Evolutionary conservation across 2,113 vertebrate genomes (phyloP).

Genomic region (Cervus canadensis): DNA sequence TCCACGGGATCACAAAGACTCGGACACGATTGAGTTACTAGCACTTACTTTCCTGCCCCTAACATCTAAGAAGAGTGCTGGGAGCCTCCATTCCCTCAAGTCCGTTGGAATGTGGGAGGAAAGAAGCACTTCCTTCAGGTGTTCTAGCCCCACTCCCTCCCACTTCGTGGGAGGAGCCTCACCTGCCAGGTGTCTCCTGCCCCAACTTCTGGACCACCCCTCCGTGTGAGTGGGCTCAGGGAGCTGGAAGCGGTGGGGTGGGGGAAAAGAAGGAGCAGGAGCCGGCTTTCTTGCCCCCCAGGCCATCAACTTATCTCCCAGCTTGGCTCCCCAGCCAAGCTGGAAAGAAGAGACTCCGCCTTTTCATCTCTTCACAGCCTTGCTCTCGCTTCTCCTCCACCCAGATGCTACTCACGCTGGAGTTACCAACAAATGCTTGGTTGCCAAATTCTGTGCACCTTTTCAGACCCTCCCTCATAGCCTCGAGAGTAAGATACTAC

Average conservation of each 20-base stretch:
- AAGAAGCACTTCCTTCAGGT: background rate
- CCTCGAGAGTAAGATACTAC: background rate
- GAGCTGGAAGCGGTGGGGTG: fast-evolving
- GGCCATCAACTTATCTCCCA: background rate
- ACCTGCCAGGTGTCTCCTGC: background rate
- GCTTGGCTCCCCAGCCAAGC: background rate
- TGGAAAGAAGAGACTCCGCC: background rate
- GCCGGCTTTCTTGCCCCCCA: background rate
- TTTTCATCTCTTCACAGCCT: background rate
- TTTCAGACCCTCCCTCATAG: background rate
- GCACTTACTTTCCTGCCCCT: background rate
- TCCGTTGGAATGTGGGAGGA: background rate
- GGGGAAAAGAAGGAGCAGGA: background rate
- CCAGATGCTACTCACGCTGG: background rate
- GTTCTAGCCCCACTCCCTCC: background rate
- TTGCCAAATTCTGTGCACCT: background rate
- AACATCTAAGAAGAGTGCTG: background rate
- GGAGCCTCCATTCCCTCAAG: background rate
- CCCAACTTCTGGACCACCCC: background rate
- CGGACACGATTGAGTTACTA: background rate
- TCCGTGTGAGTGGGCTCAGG: background rate
- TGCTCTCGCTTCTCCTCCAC: background rate
- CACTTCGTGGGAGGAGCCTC: background rate
- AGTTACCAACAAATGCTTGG: background rate
- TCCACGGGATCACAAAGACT: background rate